Base-by-base conservation (phyloP, 2,113 vertebrate species). In the Oenanthe melanoleuca region DNA sequence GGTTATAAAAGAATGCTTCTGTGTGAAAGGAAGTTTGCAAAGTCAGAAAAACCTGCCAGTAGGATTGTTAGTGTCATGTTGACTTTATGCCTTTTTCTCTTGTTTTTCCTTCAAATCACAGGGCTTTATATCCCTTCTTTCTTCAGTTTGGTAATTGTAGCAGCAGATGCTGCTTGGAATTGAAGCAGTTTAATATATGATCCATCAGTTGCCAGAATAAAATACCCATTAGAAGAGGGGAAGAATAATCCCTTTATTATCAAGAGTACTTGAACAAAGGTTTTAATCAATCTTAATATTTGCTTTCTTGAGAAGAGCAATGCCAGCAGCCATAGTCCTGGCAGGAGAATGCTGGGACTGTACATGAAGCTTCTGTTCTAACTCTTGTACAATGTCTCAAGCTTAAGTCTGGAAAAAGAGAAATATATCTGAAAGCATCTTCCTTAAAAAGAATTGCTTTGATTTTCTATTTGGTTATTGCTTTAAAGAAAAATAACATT, bases 201-300 rank as follows among this genome's bases (percentile, higher is more conserved):
- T 97, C 97, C 94, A 72, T 97, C 94, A 92, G 88, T 94, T 97
- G 93, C 95, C 95, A 97, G 77, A 63, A 70, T 97, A 95, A 98
- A 97, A 97, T 29, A 37, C 16, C 26, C 47, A n/a, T 91, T 69
- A 80, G 61, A 25, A 91, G 44, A 80, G 88, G 91, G 88, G 82
- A 97, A 97, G 92, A 97, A 97, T 74, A 82, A 90, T 59, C 17
- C 45, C 93, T 97, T 97, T 97, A 92, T 97, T 98, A 96, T 97
- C 92, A 94, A 91, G 92, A 96, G 86, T 97, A 92, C 97, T 97
- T 97, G 96, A 96, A 94, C 83, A 95, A 95, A 97, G 96, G 88
- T 97, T 97, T 98, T 96, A 95, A 97, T 98, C 96, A 96, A n/a
- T 91, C 89, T 88, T 86, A 95, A 86, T 97, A 52, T 96, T 98